Evolutionary conservation across 2,113 vertebrate genomes (phyloP), one percentile per base, ranked within the genome.

Genomic region (Zosterops japonicus): DNA sequence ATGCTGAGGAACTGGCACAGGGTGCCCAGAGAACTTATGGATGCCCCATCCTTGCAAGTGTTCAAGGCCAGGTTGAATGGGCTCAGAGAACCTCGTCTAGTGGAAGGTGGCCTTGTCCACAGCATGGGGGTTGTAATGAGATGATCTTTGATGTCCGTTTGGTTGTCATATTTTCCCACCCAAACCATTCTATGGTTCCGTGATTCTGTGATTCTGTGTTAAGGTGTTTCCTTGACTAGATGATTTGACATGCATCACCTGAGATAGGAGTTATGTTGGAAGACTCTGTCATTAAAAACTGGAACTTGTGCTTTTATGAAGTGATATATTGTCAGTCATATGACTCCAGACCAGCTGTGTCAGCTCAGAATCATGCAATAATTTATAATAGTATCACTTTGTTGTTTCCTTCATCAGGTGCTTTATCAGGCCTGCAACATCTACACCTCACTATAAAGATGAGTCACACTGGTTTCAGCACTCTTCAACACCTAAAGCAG

Each of bases 121-220:
- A 44, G 52, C 28, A 29, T 7, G 2, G 3, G 8, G 15, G 4
- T 8, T 44, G 69, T 36, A 41, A 31, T 0, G 0, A 68, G 29
- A 53, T 22, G 17, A 31, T 61, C 46, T 68, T 60, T 68, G 55
- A 22, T 27, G 12, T 59, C 11, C 6, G 14, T 46, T 67, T 67
- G 19, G 28, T 28, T 20, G 14, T 53, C 46, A 75, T 53, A 60
- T n/a, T 20, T 83, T 47, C n/a, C 39, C 14, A 41, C 14, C 20
- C n/a, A 53, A 68, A n/a, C 17, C 21, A 41, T 83, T 53, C 29
- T 12, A 29, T 14, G 18, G 28, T 27, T 42, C 35, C 67, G 19
- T 1, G 7, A 39, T 29, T 44, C 44, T 59, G 29, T 52, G 44
- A 52, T 28, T 67, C 39, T 53, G 5, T 35, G 6, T 8, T 47